Percentiles rank a stretch among this genome's conserved stretches.
Evolutionary conservation across 2,888 invertebrate species (phyloP).

Genomic region (Xylota sylvarum): DNA sequence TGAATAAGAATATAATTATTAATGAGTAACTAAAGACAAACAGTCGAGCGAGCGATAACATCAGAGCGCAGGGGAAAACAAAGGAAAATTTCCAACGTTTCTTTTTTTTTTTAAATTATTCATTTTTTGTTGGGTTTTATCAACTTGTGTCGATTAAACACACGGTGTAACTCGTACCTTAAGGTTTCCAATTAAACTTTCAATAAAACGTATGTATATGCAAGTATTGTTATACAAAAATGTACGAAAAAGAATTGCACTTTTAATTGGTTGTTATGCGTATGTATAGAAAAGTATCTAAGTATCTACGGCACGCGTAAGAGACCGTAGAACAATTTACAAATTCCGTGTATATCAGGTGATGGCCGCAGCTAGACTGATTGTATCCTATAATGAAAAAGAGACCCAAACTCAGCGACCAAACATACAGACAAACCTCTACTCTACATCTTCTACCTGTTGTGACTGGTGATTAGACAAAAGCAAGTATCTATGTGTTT

Average conservation of each 20-base stretch:
- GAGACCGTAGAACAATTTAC: constrained; percentile 14
- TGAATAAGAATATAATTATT: constrained; percentile 8
- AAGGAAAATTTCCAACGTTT: constrained; percentile 44
- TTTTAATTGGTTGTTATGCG: constrained; percentile 30
- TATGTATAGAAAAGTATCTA: constrained; percentile 15
- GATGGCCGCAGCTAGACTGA: constrained; percentile 63
- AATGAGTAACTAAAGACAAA: constrained; percentile 30
- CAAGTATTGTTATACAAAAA: background rate
- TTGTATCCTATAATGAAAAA: constrained; percentile 45
- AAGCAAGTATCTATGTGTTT: constrained; percentile 7
- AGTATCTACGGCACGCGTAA: constrained; percentile 38
- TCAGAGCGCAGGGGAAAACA: constrained; percentile 27
- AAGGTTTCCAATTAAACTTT: constrained; percentile 44
- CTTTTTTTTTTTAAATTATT: background rate
- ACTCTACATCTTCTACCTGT: constrained; percentile 33
- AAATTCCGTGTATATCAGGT: constrained; percentile 51
- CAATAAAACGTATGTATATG: constrained; percentile 1
- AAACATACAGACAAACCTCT: background rate
- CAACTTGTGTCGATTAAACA: background rate
- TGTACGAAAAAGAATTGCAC: constrained; percentile 23
- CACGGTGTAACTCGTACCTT: constrained; percentile 35
- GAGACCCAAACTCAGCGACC: background rate
- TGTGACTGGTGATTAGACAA: constrained; percentile 37
- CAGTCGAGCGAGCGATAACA: constrained; percentile 32
- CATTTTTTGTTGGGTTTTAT: background rate